Percentiles rank a stretch among this genome's conserved stretches.
phyloP scores from a whole-genome alignment of 2,888 invertebrate species.

The Cephalotes varians region DNA sequence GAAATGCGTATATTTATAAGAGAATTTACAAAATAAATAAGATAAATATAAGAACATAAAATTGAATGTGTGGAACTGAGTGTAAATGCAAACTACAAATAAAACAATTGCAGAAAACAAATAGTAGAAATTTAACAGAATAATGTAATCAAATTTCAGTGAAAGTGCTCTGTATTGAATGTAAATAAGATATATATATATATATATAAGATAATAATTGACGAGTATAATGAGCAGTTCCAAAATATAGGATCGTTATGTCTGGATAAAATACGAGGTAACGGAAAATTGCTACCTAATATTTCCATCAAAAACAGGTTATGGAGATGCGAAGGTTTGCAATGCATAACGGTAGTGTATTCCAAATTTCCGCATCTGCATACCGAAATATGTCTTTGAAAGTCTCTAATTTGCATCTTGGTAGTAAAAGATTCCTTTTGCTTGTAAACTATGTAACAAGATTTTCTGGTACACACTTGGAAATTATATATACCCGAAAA shows the following conservation, averaged over 20 bases:
- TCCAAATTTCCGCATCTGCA: conserved; percentile 41
- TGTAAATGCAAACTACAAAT: background rate
- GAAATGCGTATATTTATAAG: background rate
- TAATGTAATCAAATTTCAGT: background rate
- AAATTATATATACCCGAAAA: background rate
- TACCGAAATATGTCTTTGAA: conserved; percentile 45
- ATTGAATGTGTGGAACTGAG: background rate
- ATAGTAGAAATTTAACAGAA: background rate
- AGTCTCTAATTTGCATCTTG: conserved; percentile 34
- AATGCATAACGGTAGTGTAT: conserved; percentile 41
- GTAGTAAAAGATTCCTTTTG: conserved; percentile 28
- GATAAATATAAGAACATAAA: background rate
- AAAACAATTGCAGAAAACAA: background rate
- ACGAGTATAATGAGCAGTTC: background rate
- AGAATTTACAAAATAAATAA: background rate
- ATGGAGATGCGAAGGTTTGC: conserved; percentile 22
- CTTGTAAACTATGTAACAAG: conserved; percentile 21
- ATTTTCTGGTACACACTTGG: background rate
- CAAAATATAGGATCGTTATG: background rate
- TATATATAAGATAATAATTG: no score
- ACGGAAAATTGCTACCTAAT: conserved; percentile 44
- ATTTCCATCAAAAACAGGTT: conserved; percentile 40
- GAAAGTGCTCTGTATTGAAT: background rate
- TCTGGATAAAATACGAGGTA: background rate
- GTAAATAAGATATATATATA: background rate